Evolutionary conservation across 2,797 vertebrate genomes (phyloP), one percentile per base, ranked within the genome.

Genomic region (Lepus oiostolus): DNA sequence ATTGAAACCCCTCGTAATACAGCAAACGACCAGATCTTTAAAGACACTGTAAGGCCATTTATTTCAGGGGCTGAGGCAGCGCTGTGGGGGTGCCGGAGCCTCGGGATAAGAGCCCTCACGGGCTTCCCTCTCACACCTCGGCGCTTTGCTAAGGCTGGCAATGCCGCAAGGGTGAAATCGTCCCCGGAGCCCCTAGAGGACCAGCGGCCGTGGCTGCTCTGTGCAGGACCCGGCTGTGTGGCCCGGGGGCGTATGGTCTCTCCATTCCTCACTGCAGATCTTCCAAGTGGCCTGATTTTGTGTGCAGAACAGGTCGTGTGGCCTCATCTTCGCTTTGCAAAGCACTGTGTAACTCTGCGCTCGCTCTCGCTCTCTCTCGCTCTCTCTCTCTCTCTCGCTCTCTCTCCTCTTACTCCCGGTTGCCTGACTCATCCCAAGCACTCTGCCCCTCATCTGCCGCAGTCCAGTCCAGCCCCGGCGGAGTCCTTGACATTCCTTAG

Each of bases 11-110:
- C 7, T 42, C 58, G 79, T 76, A 35, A 26, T n/a, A 79, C 50
- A 72, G 62, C 30, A 12, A 72, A 71, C 26, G 14, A 77, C 24
- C 65, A 42, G 17, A 26, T 28, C 68, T 24, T 70, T 60, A 24
- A 80, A 60, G 47, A 26, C 38, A 67, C 38, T 24, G 13, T 30
- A 21, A 60, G 32, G 42, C 8, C 3, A 8, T 62, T 16, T 8
- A 47, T 47, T 9, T 83, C 30, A 58, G 72, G 28, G 42, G 13
- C 22, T 4, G 30, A 77, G 42, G 54, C 16, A 14, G 63, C 12
- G 3, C 2, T 9, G 30, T 0, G 35, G 14, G 50, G 50, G 10
- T 11, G 2, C 63, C 24, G 4, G 1, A 9, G 38, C n/a, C 2
- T 1, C 21, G 67, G 14, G 50, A 14, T 0, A 1, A 54, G 17